phyloP scores from a whole-genome alignment of 2,113 vertebrate species.

The Macheiramphus alcinus region DNA sequence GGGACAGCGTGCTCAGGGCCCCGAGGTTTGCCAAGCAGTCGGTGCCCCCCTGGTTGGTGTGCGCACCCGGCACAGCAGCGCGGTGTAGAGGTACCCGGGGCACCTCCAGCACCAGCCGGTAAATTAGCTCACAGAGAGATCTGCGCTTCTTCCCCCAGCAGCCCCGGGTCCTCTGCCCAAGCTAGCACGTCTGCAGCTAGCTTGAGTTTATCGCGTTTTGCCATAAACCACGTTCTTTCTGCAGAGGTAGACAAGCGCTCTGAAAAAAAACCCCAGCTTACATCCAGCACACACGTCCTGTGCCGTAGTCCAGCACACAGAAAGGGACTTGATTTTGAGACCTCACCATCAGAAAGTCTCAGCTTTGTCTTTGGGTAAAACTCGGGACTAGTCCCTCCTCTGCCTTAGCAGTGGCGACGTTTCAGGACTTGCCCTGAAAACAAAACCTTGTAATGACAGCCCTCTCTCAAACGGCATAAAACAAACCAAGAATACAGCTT shows the following conservation, averaged over 20 bases:
- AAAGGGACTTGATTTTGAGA: not conserved
- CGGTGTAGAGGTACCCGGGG: fast-evolving
- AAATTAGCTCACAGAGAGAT: not conserved
- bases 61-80: fast-evolving
- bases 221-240: not conserved
- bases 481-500: not conserved
- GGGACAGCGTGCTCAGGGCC: not conserved
- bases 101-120: not conserved
- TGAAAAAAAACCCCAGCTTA: not conserved
- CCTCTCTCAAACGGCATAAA: not conserved
- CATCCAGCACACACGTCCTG: fast-evolving
- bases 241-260: not conserved
- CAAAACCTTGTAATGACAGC: not conserved
- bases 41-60: fast-evolving
- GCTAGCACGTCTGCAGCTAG: not conserved
- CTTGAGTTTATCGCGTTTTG: not conserved
- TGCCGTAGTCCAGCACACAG: not conserved
- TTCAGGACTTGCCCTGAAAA: not conserved
- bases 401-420: not conserved
- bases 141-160: not conserved
- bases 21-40: fast-evolving
- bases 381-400: too few species aligned
- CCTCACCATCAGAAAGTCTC: not conserved
- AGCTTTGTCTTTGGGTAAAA: not conserved
- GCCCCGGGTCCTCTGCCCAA: not conserved